Percentiles rank a stretch among this genome's conserved stretches.
Evolutionary conservation across 1,140 invertebrate genomes (phyloP).

Genomic region (Lucilia sericata): DNA sequence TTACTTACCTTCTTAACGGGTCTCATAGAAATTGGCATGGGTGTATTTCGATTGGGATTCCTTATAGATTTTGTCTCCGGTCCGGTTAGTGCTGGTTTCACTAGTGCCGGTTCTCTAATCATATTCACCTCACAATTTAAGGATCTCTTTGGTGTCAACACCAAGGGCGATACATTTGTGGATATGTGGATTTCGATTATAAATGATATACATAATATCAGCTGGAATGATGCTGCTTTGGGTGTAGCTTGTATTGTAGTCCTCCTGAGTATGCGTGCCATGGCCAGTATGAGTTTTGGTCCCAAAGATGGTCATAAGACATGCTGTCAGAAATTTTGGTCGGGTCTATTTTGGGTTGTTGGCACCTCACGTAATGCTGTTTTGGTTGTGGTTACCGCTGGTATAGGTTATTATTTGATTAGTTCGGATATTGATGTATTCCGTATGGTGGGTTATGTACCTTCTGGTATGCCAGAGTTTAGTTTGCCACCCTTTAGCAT

Average conservation of each 20-base stretch:
- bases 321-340: constrained; percentile 71
- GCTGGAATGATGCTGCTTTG: constrained; percentile 78
- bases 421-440: constrained; percentile 56
- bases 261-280: constrained; percentile 78
- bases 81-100: constrained; percentile 93
- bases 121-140: constrained; percentile 92
- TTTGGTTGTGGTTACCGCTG: constrained; percentile 76
- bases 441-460: constrained; percentile 72
- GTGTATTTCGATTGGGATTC: constrained; percentile 88
- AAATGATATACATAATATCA: constrained; percentile 74
- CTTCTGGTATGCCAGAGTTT: constrained; percentile 77
- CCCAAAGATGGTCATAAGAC: constrained; percentile 70
- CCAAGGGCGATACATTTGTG: constrained; percentile 79
- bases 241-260: constrained; percentile 78
- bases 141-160: constrained; percentile 84
- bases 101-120: constrained; percentile 91
- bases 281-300: constrained; percentile 72
- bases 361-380: constrained; percentile 82
- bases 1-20: constrained; percentile 85
- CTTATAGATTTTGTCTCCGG: constrained; percentile 94
- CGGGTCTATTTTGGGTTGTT: constrained; percentile 74
- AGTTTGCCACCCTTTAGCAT: constrained; percentile 76
- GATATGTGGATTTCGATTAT: constrained; percentile 80
- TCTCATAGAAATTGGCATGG: constrained; percentile 86
- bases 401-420: constrained; percentile 72